Evolutionary conservation across 1,140 invertebrate species (phyloP), one percentile per base, ranked within the genome.

Genomic region (Microplitis mediator): DNA sequence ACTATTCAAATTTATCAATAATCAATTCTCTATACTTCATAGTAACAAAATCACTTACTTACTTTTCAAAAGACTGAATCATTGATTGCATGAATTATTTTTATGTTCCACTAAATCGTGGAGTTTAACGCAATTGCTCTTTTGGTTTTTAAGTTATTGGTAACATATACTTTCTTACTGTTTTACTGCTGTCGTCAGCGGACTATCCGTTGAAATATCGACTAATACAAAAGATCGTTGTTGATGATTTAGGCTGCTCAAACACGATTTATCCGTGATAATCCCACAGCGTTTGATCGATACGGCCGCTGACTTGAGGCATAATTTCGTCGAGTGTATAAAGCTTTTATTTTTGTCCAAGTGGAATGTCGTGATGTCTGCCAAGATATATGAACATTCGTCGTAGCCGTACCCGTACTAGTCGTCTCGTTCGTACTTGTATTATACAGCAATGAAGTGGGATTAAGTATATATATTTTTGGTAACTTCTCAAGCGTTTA

Each of bases 251-350:
- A n/a, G 34, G 9, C 23, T 5, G 4, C 5, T 5, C 63, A 63
- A 35, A 63, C 35, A 63, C 61, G 32, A 16, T 63, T 51, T 65
- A 16, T 65, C 34, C 14, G 6, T 16, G 14, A 65, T 14, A 62
- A 62, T 62, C 35, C 11, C 2, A 45, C 39, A 65, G 1, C 0
- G 63, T 65, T 65, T 65, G 39, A 65, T 65, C 63, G 63, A 65
- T 65, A 65, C 31, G 14, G 34, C 23, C 23, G 60, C 32, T 39
- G 60, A 35, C 34, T 36, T 5, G 36, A 31, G 36, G 45, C 32
- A 50, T 65, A 50, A 65, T 65, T 65, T 65, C 23, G 34, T 62
- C 34, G 32, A 62, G 60, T 62, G 34, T 36, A 34, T 62, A 39
- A 62, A 34, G 32, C 11, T 39, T 62, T 62, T 62, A 62, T 62